phyloP scores from a whole-genome alignment of 2,888 invertebrate species.

The Matsumyia berberina region DNA sequence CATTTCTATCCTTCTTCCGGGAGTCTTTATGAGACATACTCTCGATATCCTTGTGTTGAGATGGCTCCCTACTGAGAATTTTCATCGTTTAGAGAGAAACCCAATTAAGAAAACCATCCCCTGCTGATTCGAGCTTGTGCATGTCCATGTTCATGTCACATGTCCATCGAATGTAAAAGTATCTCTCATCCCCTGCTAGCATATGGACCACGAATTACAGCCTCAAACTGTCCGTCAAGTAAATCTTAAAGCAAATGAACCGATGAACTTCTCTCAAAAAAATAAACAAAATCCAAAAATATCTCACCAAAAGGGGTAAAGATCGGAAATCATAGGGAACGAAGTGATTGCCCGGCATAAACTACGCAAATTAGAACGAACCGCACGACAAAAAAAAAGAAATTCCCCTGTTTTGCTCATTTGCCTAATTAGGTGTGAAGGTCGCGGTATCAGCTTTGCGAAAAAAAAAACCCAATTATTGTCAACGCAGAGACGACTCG shows the following conservation, averaged over 20 bases:
- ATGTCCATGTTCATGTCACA: no score
- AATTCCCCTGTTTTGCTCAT: slow-evolving; percentile 10
- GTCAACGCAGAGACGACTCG: not conserved
- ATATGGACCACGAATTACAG: no score
- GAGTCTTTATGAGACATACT: no score
- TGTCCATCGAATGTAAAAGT: no score
- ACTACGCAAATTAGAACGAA: not conserved
- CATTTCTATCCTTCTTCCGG: no score
- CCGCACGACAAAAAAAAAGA: not conserved
- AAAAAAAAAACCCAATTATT: slow-evolving; percentile 35
- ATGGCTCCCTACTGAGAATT: no score
- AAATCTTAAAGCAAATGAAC: not conserved
- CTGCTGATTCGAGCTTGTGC: no score
- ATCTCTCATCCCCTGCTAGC: no score
- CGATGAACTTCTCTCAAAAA: not conserved
- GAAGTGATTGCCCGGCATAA: not conserved
- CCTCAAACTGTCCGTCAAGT: slow-evolving; percentile 1
- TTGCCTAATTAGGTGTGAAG: slow-evolving; percentile 59
- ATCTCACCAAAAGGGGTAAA: slow-evolving; percentile 14
- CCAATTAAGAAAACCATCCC: no score
- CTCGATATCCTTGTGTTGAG: no score
- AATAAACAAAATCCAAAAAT: no score
- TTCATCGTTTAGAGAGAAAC: no score
- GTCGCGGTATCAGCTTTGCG: slow-evolving; percentile 14
- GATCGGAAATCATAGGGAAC: not conserved